Evolutionary conservation across 2,888 invertebrate genomes (phyloP).

Genomic region (Molorchus minor): DNA sequence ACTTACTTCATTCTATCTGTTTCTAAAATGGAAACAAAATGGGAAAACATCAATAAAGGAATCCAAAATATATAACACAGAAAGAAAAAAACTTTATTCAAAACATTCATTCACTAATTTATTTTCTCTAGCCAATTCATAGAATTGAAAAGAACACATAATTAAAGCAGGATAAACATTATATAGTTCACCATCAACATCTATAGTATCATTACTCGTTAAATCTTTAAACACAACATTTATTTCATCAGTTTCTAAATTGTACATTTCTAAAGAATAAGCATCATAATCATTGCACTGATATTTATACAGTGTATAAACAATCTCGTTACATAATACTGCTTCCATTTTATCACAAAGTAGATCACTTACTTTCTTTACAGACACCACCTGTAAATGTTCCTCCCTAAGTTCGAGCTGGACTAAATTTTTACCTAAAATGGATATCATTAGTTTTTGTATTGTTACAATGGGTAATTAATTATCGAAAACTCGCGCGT

Average conservation of each 20-base stretch:
- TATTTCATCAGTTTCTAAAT: slow-evolving; percentile 29
- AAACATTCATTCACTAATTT: slow-evolving; percentile 29
- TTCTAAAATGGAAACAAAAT: too few relatives aligned
- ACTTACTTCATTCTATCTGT: too few relatives aligned
- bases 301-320: slow-evolving; percentile 50
- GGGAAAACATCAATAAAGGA: too few relatives aligned
- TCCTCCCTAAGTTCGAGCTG: slow-evolving; percentile 40
- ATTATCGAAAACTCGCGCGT: neutral
- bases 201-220: neutral
- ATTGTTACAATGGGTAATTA: neutral
- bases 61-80: too few relatives aligned
- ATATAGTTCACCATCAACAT: slow-evolving; percentile 8
- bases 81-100: too few relatives aligned
- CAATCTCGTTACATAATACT: slow-evolving; percentile 43
- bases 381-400: slow-evolving; percentile 34
- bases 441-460: neutral
- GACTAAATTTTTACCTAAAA: slow-evolving; percentile 48
- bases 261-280: slow-evolving; percentile 32
- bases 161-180: slow-evolving; percentile 14
- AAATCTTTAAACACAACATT: slow-evolving; percentile 28
- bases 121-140: slow-evolving; percentile 27
- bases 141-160: slow-evolving; percentile 27
- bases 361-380: slow-evolving; percentile 29
- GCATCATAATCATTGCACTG: slow-evolving; percentile 26
- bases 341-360: slow-evolving; percentile 45